A percentile compares a stretch with the other conserved stretches of the same genome.
Conservation (phyloP, 2,113 vertebrate species). For the Chitala chitala region DNA sequence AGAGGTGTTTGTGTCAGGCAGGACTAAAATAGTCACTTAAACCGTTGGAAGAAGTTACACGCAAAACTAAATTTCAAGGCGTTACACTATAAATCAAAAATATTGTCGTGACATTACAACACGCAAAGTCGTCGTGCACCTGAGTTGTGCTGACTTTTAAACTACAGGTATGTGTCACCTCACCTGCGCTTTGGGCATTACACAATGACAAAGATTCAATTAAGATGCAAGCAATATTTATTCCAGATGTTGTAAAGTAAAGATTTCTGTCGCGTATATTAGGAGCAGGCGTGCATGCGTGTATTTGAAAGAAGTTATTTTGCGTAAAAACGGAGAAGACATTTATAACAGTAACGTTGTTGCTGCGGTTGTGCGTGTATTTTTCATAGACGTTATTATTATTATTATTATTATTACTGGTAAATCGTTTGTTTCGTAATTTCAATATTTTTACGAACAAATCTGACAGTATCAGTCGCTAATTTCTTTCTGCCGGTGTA, state of each 20-base stretch:
- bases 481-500: constrained; percentile 36
- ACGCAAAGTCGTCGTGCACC: background rate
- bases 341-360: background rate
- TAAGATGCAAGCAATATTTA: no score
- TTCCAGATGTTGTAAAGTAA: no score
- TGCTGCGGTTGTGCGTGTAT: background rate
- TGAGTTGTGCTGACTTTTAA: background rate
- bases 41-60: constrained; percentile 1
- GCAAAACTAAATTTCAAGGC: background rate
- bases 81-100: background rate
- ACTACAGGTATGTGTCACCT: no score
- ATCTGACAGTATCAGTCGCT: background rate
- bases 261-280: no score
- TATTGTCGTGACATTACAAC: background rate
- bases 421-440: no score
- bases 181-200: no score
- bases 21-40: constrained; percentile 34
- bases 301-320: no score
- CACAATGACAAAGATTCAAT: no score
- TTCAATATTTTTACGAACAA: background rate
- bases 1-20: constrained; percentile 24
- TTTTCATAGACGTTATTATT: no score
- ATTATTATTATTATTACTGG: no score
- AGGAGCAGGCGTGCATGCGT: no score
- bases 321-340: no score